These are phyloP conservation scores for Oscheius onirici DNA, from an alignment of 2,888 invertebrate genomes.

Conservation along the genomic window DNA sequence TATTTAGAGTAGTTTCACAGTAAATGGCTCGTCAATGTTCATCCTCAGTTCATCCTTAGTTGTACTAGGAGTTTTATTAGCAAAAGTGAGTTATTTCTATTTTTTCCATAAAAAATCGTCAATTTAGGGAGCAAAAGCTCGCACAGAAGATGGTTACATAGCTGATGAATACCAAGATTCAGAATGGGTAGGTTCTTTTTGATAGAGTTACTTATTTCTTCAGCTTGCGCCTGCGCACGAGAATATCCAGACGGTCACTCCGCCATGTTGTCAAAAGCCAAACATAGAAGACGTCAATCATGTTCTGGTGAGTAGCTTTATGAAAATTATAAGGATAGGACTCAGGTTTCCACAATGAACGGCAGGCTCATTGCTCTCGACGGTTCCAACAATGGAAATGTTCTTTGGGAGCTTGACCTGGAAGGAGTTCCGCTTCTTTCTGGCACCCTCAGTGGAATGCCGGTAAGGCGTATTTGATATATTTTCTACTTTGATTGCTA, in stretches of 20 bases:
- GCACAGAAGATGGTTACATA: slow-evolving; percentile 23
- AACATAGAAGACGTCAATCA: slow-evolving; percentile 20
- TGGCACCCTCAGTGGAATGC: slow-evolving; percentile 43
- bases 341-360: slow-evolving; percentile 55
- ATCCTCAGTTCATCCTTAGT: slow-evolving; percentile 15
- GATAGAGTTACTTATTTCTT: background rate
- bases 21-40: slow-evolving; percentile 22
- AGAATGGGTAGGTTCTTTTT: slow-evolving; percentile 10
- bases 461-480: slow-evolving; percentile 24
- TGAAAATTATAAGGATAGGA: background rate
- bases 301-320: slow-evolving; percentile 27
- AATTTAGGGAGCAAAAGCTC: background rate
- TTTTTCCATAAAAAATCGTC: background rate
- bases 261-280: slow-evolving; percentile 27
- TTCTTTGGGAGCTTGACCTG: slow-evolving; percentile 42
- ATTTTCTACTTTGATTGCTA: background rate
- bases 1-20: slow-evolving; percentile 23
- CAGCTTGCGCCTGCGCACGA: slow-evolving; percentile 27
- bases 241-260: slow-evolving; percentile 6
- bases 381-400: slow-evolving; percentile 34
- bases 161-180: slow-evolving; percentile 1
- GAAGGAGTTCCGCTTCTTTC: slow-evolving; percentile 41
- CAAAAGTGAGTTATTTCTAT: slow-evolving; percentile 11
- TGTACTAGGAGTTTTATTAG: slow-evolving; percentile 16
- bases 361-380: slow-evolving; percentile 56